Evolutionary conservation across 1,140 invertebrate genomes (phyloP), one percentile per base, ranked within the genome.

Genomic region (Heliothis virescens): DNA sequence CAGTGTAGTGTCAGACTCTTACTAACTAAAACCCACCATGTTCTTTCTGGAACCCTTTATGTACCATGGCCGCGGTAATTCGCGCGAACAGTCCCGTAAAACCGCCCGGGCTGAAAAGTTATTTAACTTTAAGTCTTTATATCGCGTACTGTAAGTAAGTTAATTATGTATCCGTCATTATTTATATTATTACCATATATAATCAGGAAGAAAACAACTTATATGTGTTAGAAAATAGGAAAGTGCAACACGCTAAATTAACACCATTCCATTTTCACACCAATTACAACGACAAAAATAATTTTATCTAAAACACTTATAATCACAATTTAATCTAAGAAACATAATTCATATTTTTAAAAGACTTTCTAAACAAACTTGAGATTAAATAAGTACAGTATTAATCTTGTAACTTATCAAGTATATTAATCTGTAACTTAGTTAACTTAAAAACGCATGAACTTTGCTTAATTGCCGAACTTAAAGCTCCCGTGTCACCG

Each of bases 371-470:
- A 48, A 65, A 21, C 10, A 13, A 65, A 7, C 18, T 52, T 75
- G 52, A 62, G 29, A 62, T 13, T 4, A 29, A 52, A 63, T 3
- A 52, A 52, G 34, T 4, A 26, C 21, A 60, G n/a, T 26, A 62
- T 76, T 16, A 76, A 65, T 76, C 74, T 53, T 29, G 21, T 53
- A 16, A 62, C 47, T 76, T 53, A 76, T 76, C 74, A 65, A 52
- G 2, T 3, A 34, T 16, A 76, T 47, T 62, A 34, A 76, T 76
- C 74, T 76, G 5, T 52, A 52, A 69, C 29, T 65, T 48, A 50
- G 50, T 65, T 76, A 63, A 76, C 21, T 52, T 76, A 63, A 65
- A 76, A 76, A 63, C 74, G 29, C 74, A 76, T 76, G 74, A 63
- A 34, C 16, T 63, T 7, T 52, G 15, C 74, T 76, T 76, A 76